Conservation (phyloP, 2,113 vertebrate species). For the Myxocyprinus asiaticus region DNA sequence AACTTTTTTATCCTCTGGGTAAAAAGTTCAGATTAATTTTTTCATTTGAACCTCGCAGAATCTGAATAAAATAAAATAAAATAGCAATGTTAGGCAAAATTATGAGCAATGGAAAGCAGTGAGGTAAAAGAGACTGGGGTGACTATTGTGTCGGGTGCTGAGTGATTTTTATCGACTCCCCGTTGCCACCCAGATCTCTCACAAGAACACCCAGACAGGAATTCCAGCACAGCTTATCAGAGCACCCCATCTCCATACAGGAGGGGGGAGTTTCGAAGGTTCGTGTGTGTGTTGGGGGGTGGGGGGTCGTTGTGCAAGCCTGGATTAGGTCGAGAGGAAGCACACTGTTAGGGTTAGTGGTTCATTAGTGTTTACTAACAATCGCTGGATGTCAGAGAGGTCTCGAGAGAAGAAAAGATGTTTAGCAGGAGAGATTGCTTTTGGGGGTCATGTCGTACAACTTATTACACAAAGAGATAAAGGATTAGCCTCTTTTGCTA, state of each 20-base stretch:
- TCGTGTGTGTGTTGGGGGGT: slow-evolving; percentile 33
- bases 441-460: slow-evolving; percentile 42
- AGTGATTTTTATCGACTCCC: slow-evolving; percentile 77
- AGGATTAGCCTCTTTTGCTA: slow-evolving; percentile 48
- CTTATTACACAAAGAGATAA: slow-evolving; percentile 47
- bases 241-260: slow-evolving; percentile 69
- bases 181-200: slow-evolving; percentile 79
- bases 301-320: slow-evolving; percentile 57
- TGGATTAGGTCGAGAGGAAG: slow-evolving; percentile 69
- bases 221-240: slow-evolving; percentile 74
- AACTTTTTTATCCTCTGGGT: slow-evolving; percentile 58
- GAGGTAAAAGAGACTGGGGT: slow-evolving; percentile 53
- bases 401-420: slow-evolving; percentile 34
- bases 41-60: slow-evolving; percentile 40
- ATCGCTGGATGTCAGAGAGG: slow-evolving; percentile 57
- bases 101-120: slow-evolving; percentile 41
- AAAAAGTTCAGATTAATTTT: slow-evolving; percentile 75
- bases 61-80: slow-evolving; percentile 49
- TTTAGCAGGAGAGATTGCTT: slow-evolving; percentile 51
- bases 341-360: slow-evolving; percentile 65
- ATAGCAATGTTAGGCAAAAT: slow-evolving; percentile 35
- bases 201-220: slow-evolving; percentile 72
- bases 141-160: slow-evolving; percentile 71
- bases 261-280: slow-evolving; percentile 64
- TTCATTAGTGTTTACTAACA: slow-evolving; percentile 77